Evolutionary conservation across 2,113 vertebrate species (phyloP).

Genomic region (Oreochromis aureus): DNA sequence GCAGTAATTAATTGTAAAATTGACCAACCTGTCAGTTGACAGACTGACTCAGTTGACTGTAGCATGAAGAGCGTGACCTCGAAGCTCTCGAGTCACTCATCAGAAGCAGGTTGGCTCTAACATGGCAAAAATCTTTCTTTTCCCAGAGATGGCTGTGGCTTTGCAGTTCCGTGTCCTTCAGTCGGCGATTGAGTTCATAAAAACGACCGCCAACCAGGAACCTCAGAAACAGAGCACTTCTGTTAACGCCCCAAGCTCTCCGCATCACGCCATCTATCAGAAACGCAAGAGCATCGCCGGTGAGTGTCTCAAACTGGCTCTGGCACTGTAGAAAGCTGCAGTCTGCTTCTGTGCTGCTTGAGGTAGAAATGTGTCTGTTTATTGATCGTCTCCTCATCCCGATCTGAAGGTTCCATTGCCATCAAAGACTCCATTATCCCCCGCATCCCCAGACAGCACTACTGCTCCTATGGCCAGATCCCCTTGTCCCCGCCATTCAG

Average conservation of each 20-base stretch:
- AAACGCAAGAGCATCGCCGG: slow-evolving; percentile 90
- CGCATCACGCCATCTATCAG: slow-evolving; percentile 76
- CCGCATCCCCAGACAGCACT: slow-evolving; percentile 71
- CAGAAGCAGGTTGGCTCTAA: not conserved
- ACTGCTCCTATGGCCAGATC: slow-evolving; percentile 76
- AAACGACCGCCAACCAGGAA: slow-evolving; percentile 85
- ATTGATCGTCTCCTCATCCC: slow-evolving; percentile 31
- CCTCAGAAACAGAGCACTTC: slow-evolving; percentile 72
- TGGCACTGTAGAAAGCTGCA: not conserved
- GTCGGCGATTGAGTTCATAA: slow-evolving; percentile 90
- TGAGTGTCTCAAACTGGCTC: slow-evolving; percentile 57
- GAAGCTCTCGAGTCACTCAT: not conserved
- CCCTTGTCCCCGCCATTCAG: slow-evolving; percentile 66
- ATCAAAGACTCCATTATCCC: slow-evolving; percentile 82
- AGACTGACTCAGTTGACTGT: not conserved
- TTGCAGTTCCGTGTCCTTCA: slow-evolving; percentile 91
- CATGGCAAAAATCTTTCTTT: not conserved
- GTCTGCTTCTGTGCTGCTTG: not conserved
- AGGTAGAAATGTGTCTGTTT: not conserved
- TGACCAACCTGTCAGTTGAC: not conserved
- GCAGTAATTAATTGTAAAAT: not conserved
- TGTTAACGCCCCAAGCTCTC: slow-evolving; percentile 52
- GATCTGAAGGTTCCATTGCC: slow-evolving; percentile 81
- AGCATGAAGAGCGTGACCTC: not conserved
- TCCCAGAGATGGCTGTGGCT: slow-evolving; percentile 85